phyloP scores from a whole-genome alignment of 2,888 invertebrate genomes.

The Protodeltote pygarga region DNA sequence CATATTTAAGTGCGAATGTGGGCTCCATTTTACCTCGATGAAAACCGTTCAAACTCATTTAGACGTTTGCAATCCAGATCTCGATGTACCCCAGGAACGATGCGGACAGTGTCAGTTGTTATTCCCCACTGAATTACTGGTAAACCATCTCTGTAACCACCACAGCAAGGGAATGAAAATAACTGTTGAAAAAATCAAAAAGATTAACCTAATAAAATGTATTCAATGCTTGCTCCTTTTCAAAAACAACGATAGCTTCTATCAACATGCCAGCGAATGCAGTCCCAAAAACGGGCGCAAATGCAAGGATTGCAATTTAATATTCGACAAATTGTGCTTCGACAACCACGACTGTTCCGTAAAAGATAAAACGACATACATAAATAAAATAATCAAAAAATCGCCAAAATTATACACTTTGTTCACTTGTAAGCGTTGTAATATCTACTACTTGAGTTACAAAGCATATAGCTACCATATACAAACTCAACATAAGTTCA shows the following conservation, averaged over 20 bases:
- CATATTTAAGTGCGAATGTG: slow-evolving; percentile 57
- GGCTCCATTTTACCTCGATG: slow-evolving; percentile 55
- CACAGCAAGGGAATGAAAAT: slow-evolving; percentile 47
- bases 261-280: neutral
- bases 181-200: slow-evolving; percentile 8
- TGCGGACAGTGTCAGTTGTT: slow-evolving; percentile 59
- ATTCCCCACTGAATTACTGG: slow-evolving; percentile 55
- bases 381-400: slow-evolving; percentile 8
- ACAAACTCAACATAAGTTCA: neutral
- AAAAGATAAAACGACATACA: neutral
- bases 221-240: slow-evolving; percentile 6
- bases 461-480: slow-evolving; percentile 15
- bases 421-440: slow-evolving; percentile 13
- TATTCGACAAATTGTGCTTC: neutral
- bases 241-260: neutral
- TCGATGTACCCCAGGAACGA: slow-evolving; percentile 45
- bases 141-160: slow-evolving; percentile 58
- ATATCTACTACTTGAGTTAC: slow-evolving; percentile 9
- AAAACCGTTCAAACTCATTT: slow-evolving; percentile 51
- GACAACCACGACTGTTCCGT: neutral
- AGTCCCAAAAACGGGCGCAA: neutral
- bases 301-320: slow-evolving; percentile 7
- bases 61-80: slow-evolving; percentile 25
- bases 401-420: neutral
- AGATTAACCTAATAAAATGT: slow-evolving; percentile 2